Evolutionary conservation across 2,888 invertebrate species (phyloP).

Genomic region (Agonum fuliginosum): DNA sequence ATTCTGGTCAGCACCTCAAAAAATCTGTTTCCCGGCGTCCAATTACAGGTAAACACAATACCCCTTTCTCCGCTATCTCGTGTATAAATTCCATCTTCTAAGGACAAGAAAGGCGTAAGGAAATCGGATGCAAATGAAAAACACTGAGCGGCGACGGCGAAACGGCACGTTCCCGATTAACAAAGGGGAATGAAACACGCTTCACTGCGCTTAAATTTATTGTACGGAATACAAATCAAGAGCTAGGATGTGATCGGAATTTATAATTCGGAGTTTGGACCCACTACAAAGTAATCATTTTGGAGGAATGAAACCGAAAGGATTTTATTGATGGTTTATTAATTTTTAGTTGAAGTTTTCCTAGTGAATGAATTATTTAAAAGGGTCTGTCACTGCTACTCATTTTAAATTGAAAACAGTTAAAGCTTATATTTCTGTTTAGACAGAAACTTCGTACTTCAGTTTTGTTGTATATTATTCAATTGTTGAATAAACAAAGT

Average conservation of each 20-base stretch:
- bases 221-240: conserved; percentile 57
- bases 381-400: background rate
- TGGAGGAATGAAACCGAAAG: background rate
- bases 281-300: conserved; percentile 10
- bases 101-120: conserved; percentile 10
- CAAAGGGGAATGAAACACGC: conserved; percentile 55
- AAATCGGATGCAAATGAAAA: conserved; percentile 53
- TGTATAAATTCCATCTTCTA: background rate
- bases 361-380: conserved; percentile 16
- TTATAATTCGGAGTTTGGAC: conserved; percentile 37
- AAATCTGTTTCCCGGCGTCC: background rate
- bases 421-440: conserved; percentile 6
- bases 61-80: background rate
- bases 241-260: conserved; percentile 48
- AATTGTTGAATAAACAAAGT: too few species aligned
- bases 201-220: conserved; percentile 54
- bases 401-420: conserved; percentile 2
- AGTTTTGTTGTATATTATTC: too few species aligned
- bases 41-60: conserved; percentile 3
- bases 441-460: background rate
- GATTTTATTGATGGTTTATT: background rate
- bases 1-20: too few species aligned
- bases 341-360: background rate
- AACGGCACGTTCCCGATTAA: conserved; percentile 53
- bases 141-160: conserved; percentile 30